These are phyloP conservation scores for Villa cingulata DNA, from an alignment of 2,888 invertebrate genomes.

Conservation along the genomic window DNA sequence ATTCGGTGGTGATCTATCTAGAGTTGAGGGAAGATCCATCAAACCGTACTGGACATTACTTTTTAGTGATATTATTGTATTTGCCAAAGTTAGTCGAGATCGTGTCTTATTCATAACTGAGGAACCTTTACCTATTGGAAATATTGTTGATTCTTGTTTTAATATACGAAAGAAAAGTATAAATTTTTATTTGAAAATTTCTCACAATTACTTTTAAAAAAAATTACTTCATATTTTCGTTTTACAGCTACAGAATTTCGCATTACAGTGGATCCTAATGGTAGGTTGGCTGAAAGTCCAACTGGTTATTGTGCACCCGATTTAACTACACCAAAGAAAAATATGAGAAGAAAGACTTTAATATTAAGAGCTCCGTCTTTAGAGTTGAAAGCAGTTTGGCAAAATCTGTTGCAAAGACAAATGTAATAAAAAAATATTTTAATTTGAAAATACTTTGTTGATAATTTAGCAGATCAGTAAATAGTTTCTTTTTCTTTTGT, in stretches of 20 bases:
- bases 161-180: constrained; percentile 71
- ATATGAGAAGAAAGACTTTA: constrained; percentile 51
- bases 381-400: constrained; percentile 82
- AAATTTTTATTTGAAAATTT: too few species aligned
- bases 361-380: constrained; percentile 67
- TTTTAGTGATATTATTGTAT: constrained; percentile 70
- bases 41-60: constrained; percentile 76
- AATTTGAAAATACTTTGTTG: not conserved
- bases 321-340: constrained; percentile 47
- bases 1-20: constrained; percentile 71
- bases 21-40: constrained; percentile 68
- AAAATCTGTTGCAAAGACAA: constrained; percentile 73
- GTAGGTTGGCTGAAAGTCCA: constrained; percentile 52
- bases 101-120: constrained; percentile 77
- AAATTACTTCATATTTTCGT: constrained; percentile 2
- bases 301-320: constrained; percentile 60
- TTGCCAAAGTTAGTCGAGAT: constrained; percentile 75
- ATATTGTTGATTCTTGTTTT: constrained; percentile 71
- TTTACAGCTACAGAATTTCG: constrained; percentile 75
- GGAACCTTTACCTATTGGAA: constrained; percentile 64
- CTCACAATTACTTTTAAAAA: too few species aligned
- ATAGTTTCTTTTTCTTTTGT: not conserved
- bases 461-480: too few species aligned
- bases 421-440: constrained; percentile 48
- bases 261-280: constrained; percentile 54